Evolutionary conservation across 2,797 vertebrate genomes (phyloP).

Genomic region (Siniperca undulata): DNA sequence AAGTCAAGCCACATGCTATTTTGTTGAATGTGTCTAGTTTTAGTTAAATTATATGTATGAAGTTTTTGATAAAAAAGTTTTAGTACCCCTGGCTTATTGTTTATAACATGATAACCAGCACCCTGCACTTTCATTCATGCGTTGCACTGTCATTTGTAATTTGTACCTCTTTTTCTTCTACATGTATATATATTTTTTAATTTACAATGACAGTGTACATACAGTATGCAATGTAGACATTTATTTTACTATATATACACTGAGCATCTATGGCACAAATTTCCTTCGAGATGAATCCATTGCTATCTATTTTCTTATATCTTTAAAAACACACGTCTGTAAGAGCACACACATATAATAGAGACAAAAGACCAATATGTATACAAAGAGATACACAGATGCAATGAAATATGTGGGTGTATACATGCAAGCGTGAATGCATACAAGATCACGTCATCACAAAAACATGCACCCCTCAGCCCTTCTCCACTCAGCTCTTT

Average conservation of each 20-base stretch:
- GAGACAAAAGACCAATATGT: background rate
- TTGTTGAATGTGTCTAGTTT: background rate
- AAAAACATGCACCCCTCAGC: slow-evolving; percentile 16
- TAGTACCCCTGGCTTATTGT: background rate
- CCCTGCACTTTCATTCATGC: background rate
- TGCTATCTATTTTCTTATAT: background rate
- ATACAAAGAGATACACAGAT: background rate
- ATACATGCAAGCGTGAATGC: background rate
- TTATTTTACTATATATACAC: background rate
- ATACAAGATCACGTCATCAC: background rate
- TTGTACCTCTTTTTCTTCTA: too few species aligned
- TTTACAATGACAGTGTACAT: background rate
- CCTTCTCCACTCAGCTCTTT: slow-evolving; percentile 15
- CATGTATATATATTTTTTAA: background rate
- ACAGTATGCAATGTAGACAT: background rate
- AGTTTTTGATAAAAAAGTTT: background rate
- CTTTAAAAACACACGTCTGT: background rate
- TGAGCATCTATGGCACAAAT: background rate
- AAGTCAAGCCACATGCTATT: background rate
- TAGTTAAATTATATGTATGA: background rate
- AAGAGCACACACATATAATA: background rate
- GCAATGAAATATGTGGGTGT: background rate
- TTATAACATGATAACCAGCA: background rate
- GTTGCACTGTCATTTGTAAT: too few species aligned
- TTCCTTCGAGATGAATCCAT: background rate